Conservation (phyloP, 2,797 vertebrate genomes). For the Caiman crocodilus region DNA sequence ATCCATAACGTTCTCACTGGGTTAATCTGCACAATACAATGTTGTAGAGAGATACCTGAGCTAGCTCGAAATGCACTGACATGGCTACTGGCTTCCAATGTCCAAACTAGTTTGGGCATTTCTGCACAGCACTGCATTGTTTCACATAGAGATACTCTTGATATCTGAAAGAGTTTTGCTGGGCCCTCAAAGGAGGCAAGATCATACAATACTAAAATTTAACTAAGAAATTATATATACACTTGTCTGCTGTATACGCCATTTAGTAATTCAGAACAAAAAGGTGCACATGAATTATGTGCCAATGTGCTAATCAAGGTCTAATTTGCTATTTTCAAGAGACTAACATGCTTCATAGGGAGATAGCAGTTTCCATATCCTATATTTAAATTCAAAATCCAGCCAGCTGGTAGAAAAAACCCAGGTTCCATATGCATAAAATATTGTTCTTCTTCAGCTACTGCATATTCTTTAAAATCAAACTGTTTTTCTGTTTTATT, state of each 20-base stretch:
- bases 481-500: constrained; percentile 54
- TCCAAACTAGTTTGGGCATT: too few relatives aligned
- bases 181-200: not conserved
- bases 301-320: not conserved
- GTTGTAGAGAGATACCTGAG: too few relatives aligned
- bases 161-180: not conserved
- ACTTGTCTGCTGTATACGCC: not conserved
- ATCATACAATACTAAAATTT: not conserved
- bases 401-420: constrained; percentile 13
- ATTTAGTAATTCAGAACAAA: not conserved
- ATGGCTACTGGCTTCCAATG: too few relatives aligned
- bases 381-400: not conserved
- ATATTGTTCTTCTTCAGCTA: constrained; percentile 50
- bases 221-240: not conserved
- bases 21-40: not conserved
- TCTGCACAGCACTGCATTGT: too few relatives aligned
- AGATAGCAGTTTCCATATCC: not conserved
- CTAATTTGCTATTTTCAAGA: not conserved
- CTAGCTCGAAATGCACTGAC: too few relatives aligned
- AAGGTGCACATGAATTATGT: not conserved
- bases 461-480: constrained; percentile 34
- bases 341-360: not conserved
- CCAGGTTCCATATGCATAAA: constrained; percentile 14
- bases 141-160: too few relatives aligned
- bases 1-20: not conserved